Base-by-base conservation (phyloP, 2,888 invertebrate genomes). In the Trichogramma evanescens region DNA sequence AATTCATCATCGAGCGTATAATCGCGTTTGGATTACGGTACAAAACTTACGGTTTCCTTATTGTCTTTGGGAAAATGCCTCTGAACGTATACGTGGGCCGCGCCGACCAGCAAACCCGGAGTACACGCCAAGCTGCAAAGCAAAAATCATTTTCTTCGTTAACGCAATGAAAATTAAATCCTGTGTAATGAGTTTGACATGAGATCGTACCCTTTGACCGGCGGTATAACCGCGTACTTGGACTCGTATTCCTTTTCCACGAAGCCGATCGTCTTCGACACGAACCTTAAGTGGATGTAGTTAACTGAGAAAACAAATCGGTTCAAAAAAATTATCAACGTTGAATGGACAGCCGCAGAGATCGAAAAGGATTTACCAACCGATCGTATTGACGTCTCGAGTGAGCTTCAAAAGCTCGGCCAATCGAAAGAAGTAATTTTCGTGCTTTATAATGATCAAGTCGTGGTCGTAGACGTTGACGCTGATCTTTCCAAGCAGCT, bases 201-300 rank as follows among this genome's bases (percentile, higher is more conserved):
- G 2, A 39, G 45, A 57, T 26, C 61, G 46, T 9, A 64, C 64
- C 64, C 64, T 48, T 60, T 48, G 1, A 64, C 45, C 3, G 40
- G 41, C 10, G 64, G 64, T 50, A 64, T 48, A 1, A 62, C 46
- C 0, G 64, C 51, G 39, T 62, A 59, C 41, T 53, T 53, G 1
- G 50, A 39, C 42, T 48, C 26, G 8, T 58, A 58, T 2, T 54
- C 42, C 6, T 44, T n/a, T 3, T 62, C 53, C 7, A 58, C 62
- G 1, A 58, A 55, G n/a, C 64, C 64, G 26, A 64, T 62, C 4
- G 62, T 64, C 39, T 62, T 62, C 7, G 62, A 56, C 40, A 64
- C 43, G 42, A 58, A 62, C 50, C 62, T 45, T 43, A 64, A 58
- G 39, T 62, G 58, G 10, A 62, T 26, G 43, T 58, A 64, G 10